Conservation (phyloP, 2,113 vertebrate species). For the Notarius lentiginosus region DNA sequence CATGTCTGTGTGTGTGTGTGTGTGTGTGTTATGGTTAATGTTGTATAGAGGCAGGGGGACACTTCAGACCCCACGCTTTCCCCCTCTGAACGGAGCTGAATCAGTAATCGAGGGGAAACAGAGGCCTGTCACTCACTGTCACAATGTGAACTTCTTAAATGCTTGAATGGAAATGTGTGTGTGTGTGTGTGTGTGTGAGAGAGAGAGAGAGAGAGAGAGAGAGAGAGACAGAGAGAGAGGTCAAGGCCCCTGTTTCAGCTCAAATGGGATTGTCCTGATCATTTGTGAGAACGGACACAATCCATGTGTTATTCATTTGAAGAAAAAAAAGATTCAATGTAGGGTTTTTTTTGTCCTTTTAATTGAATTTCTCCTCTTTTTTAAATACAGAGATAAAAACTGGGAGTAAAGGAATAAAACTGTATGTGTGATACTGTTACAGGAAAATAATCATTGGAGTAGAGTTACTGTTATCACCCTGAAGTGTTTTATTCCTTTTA, state of each 20-base stretch:
- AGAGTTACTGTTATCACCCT: not conserved
- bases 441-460: not conserved
- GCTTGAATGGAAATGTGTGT: constrained; percentile 26
- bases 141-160: constrained; percentile 44
- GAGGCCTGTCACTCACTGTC: constrained; percentile 69
- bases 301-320: constrained; percentile 34
- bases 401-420: not conserved
- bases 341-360: not conserved
- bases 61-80: constrained; percentile 51
- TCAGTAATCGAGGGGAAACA: constrained; percentile 63
- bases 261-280: constrained; percentile 21
- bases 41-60: constrained; percentile 49
- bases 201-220: too few species aligned
- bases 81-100: constrained; percentile 57
- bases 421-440: not conserved
- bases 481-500: not conserved
- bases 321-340: not conserved
- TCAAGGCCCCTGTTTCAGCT: constrained; percentile 21
- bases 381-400: not conserved
- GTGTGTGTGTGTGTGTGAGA: constrained; percentile 17
- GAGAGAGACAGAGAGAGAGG: not conserved
- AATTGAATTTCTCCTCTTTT: constrained; percentile 12
- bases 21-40: constrained; percentile 56
- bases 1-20: constrained; percentile 55
- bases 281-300: constrained; percentile 32